phyloP scores from a whole-genome alignment of 2,797 vertebrate genomes.

The Glyptemys insculpta region DNA sequence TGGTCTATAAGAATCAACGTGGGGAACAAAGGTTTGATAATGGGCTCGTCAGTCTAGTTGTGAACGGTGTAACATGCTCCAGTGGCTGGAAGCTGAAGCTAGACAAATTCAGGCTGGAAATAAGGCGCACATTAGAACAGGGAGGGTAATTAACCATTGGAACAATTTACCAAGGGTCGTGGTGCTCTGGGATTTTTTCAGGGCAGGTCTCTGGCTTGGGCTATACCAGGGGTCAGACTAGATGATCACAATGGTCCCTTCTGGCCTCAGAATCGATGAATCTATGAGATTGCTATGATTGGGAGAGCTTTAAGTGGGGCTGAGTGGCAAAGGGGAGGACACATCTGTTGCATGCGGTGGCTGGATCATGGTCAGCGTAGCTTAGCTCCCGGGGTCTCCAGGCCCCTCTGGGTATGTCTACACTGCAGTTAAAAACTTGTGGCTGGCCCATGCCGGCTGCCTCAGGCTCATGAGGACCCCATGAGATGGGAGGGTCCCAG shows the following conservation, averaged over 20 bases:
- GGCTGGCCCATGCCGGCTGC: too few species aligned
- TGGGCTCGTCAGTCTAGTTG: not conserved
- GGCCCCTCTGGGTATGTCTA: not conserved
- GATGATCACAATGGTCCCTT: not conserved
- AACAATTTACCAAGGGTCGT: not conserved
- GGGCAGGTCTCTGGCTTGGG: not conserved
- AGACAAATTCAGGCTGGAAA: not conserved
- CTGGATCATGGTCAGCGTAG: not conserved
- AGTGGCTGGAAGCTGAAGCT: not conserved
- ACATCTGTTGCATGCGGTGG: not conserved
- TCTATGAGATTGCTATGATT: not conserved
- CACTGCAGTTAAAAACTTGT: not conserved
- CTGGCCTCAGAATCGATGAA: too few species aligned
- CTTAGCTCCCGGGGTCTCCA: not conserved
- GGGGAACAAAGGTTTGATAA: not conserved
- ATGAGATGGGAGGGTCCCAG: too few species aligned
- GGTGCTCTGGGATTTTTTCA: not conserved
- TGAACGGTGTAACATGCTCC: not conserved
- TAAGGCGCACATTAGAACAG: not conserved
- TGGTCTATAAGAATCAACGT: too few species aligned
- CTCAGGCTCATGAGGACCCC: too few species aligned
- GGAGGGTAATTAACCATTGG: not conserved
- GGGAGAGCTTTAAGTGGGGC: not conserved
- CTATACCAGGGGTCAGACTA: not conserved
- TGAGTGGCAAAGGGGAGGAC: not conserved